Evolutionary conservation across 2,888 invertebrate genomes (phyloP), one percentile per base, ranked within the genome.

Genomic region (Leptinotarsa tumamoca): DNA sequence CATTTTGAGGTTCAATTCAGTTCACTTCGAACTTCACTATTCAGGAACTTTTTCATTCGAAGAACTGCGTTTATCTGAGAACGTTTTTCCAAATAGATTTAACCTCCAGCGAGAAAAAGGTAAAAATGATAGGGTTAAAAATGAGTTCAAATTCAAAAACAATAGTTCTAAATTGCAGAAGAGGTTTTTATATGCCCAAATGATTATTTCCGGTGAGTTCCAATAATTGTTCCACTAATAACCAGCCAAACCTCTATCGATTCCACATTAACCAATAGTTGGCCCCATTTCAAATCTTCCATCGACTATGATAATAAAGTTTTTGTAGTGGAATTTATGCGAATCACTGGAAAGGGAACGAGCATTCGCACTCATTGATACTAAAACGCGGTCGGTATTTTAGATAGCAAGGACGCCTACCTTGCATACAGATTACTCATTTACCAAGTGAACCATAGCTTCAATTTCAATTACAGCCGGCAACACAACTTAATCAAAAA

Each of bases 381-480:
- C 77, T 73, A 76, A 80, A 78, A 78, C 79, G 73, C 70, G 76
- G 76, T 70, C 69, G 75, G 79, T 79, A 79, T 79, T 76, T 72
- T 69, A 79, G 80, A 82, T 82, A 79, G 79, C 81, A 77, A 71
- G 67, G 78, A 77, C 77, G 82, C 83, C 82, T 81, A 83, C 83
- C 85, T 86, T 86, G 87, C 87, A 87, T 87, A 87, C 87, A 87
- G 85, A 87, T 87, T 86, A 86, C 86, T 82, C 85, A 86, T 85
- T 87, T 87, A 85, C 85, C 81, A 83, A 81, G 80, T 83, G 81
- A 83, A 80, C 83, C 84, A 85, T 85, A 85, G 86, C 85, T 86
- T 84, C 85, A 82, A 85, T 86, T 86, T 87, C 86, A 87, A 87
- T 87, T 87, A 87, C 86, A 85, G 84, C 82, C 80, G 80, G 83